These are phyloP conservation scores for Lordiphosa andalusiaca DNA, from an alignment of 2,888 invertebrate species.

Conservation along the genomic window DNA sequence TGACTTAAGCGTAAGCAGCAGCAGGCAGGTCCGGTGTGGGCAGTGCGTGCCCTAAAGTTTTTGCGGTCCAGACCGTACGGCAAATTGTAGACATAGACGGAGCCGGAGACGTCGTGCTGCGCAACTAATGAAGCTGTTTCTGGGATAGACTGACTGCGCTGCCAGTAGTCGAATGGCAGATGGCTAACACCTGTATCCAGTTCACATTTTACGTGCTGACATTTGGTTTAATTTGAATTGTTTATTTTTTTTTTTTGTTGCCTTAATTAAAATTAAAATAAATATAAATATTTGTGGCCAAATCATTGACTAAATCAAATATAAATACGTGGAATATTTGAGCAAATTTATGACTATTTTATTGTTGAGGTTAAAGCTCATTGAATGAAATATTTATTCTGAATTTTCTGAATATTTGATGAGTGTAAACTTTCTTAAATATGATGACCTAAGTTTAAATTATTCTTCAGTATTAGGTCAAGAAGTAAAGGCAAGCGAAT, in stretches of 20 bases:
- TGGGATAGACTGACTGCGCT: constrained; percentile 18
- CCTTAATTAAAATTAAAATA: constrained; percentile 51
- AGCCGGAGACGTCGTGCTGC: constrained; percentile 46
- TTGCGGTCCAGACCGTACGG: constrained; percentile 46
- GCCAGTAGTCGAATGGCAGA: constrained; percentile 5
- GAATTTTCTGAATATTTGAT: too few relatives aligned
- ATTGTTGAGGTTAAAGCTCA: background rate
- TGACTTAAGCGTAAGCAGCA: constrained; percentile 47
- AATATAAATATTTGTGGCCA: constrained; percentile 38
- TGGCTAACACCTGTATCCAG: constrained; percentile 23
- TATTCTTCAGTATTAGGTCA: too few relatives aligned
- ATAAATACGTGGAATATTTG: constrained; percentile 13
- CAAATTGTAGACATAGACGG: constrained; percentile 20
- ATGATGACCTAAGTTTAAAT: too few relatives aligned
- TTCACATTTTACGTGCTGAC: constrained; percentile 7
- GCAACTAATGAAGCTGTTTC: constrained; percentile 66
- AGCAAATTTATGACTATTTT: constrained; percentile 9
- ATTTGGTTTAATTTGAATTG: constrained; percentile 33
- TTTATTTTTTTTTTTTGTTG: constrained; percentile 11
- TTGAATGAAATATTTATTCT: constrained; percentile 3
- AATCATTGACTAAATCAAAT: constrained; percentile 39
- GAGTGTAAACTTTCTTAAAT: too few relatives aligned
- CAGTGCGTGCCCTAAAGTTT: constrained; percentile 64
- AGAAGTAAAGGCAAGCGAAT: too few relatives aligned
- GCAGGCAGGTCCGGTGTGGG: constrained; percentile 29